Conservation (phyloP, 2,113 vertebrate species). For the Clupea harengus region DNA sequence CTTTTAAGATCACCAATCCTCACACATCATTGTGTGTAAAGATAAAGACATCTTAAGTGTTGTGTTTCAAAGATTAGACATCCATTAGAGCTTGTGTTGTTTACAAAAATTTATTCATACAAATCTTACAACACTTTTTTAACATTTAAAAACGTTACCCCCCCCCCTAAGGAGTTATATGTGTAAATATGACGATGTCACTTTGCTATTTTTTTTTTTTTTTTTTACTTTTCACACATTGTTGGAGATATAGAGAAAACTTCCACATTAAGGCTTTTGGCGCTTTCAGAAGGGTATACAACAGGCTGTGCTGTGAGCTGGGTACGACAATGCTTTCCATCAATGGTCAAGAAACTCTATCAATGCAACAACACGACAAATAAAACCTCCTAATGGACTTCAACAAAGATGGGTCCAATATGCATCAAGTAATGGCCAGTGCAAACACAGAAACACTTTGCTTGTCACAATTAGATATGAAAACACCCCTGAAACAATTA, state of each 20-base stretch:
- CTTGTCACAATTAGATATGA: conserved; percentile 53
- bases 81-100: conserved; percentile 82
- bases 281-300: conserved; percentile 85
- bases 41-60: conserved; percentile 11
- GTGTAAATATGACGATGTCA: conserved; percentile 79
- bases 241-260: conserved; percentile 82
- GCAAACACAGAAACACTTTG: conserved; percentile 46
- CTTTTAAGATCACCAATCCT: conserved; percentile 19
- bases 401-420: conserved; percentile 36
- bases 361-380: conserved; percentile 54
- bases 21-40: conserved; percentile 18
- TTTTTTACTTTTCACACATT: conserved; percentile 78
- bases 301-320: conserved; percentile 79
- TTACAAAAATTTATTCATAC: conserved; percentile 99
- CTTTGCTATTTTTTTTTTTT: conserved; percentile 81
- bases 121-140: conserved; percentile 96
- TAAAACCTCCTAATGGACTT: conserved; percentile 42
- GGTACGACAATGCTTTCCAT: conserved; percentile 76
- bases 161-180: conserved; percentile 83
- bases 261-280: conserved; percentile 96
- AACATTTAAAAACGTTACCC: conserved; percentile 92
- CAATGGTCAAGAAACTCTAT: conserved; percentile 75
- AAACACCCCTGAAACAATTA: conserved; percentile 48
- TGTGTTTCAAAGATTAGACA: conserved; percentile 90
- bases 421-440: conserved; percentile 25